Evolutionary conservation across 1,140 invertebrate genomes (phyloP).

Genomic region (Parasteatoda tepidariorum): DNA sequence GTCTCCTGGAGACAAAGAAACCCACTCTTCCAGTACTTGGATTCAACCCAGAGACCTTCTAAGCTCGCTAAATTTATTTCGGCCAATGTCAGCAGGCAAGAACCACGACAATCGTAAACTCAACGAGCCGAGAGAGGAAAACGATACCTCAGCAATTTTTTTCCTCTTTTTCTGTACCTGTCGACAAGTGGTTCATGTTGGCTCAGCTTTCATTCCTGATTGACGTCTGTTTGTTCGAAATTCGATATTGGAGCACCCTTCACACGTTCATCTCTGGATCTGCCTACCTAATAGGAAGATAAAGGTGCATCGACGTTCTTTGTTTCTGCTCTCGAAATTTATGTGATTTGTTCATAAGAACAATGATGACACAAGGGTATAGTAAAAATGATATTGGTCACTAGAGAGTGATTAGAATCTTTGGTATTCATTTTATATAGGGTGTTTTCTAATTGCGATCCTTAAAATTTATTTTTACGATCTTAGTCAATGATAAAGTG

Average conservation of each 20-base stretch:
- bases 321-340: too few species aligned
- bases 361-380: too few species aligned
- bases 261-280: neutral
- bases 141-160: neutral
- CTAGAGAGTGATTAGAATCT: too few species aligned
- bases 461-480: too few species aligned
- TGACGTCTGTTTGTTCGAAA: neutral
- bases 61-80: constrained; percentile 37
- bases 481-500: too few species aligned
- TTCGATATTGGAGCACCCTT: neutral
- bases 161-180: neutral
- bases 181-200: neutral
- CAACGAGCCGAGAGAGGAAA: constrained; percentile 8
- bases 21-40: constrained; percentile 4
- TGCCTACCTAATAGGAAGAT: neutral
- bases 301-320: too few species aligned
- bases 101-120: constrained; percentile 14
- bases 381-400: too few species aligned
- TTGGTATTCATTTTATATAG: too few species aligned
- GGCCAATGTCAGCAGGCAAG: constrained; percentile 32
- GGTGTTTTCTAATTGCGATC: too few species aligned
- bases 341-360: too few species aligned
- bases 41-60: constrained; percentile 15
- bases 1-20: constrained; percentile 5
- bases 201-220: neutral